phyloP scores from a whole-genome alignment of 2,888 invertebrate species.

The Timandra comae region DNA sequence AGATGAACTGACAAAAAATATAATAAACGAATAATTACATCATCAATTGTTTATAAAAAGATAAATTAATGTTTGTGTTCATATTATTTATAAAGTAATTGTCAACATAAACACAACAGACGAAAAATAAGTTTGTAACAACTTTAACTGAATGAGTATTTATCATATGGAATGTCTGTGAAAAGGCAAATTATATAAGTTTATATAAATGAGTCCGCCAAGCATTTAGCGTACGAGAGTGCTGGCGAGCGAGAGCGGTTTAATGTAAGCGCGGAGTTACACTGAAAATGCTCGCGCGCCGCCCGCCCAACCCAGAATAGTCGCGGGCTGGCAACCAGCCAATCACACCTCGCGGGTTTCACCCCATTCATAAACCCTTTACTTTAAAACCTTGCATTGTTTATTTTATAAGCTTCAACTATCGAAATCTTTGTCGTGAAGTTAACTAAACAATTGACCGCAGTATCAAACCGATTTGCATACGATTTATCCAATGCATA shows the following conservation, averaged over 20 bases:
- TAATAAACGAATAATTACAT: slow-evolving; percentile 25
- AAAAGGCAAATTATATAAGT: slow-evolving; percentile 1
- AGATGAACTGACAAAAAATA: slow-evolving; percentile 33
- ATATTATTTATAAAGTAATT: too few species aligned
- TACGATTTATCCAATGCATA: too few species aligned
- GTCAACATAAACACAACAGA: too few species aligned
- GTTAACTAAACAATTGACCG: too few species aligned
- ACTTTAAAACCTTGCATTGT: slow-evolving; percentile 10
- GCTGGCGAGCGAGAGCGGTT: slow-evolving; percentile 20
- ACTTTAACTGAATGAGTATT: too few species aligned
- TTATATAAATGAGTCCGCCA: slow-evolving; percentile 5
- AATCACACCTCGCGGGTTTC: slow-evolving; percentile 44
- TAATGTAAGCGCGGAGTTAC: slow-evolving; percentile 41
- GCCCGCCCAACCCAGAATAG: slow-evolving; percentile 64
- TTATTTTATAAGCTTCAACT: too few species aligned
- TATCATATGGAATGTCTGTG: too few species aligned
- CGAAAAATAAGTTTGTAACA: too few species aligned
- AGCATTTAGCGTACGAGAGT: slow-evolving; percentile 11
- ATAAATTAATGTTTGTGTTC: slow-evolving; percentile 2
- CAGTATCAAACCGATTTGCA: too few species aligned
- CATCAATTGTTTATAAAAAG: slow-evolving; percentile 7
- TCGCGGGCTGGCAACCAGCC: slow-evolving; percentile 51
- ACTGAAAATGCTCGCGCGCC: slow-evolving; percentile 60
- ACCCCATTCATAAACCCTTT: slow-evolving; percentile 58
- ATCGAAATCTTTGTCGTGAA: too few species aligned